Base-by-base conservation (phyloP, 2,113 vertebrate species). In the Percopsis transmontana region DNA sequence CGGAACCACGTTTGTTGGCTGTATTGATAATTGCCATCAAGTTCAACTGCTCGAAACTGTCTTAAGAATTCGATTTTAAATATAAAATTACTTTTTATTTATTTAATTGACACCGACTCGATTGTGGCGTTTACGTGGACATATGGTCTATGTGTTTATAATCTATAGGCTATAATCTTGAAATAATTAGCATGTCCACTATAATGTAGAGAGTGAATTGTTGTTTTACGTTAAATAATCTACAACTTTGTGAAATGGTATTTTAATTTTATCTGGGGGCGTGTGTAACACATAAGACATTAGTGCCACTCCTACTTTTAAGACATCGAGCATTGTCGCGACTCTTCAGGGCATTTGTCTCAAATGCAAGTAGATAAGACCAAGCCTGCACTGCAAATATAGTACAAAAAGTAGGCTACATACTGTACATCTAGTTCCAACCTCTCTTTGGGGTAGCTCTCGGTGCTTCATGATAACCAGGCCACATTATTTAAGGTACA, bases 301-400 rank as follows among this genome's bases (percentile, higher is more conserved):
- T 5, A 67, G 85, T 86, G 85, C 84, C 88, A 87, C 85, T 86
- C 88, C 88, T 87, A 88, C 88, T 33, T 33, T 86, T 74, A 38
- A 62, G 72, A 73, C 74, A 61, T 63, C 0, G 64, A 82, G 77
- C 83, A 82, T 84, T 83, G 76, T 88, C 74, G 68, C 77, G 16
- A 78, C 72, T 84, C 54, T 74, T 44, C 84, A 33, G 27, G 27
- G 27, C 5, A 33, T 33, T 52, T 47, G 50, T 12, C 50, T 64
- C 52, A 45, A 54, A n/a, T 44, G 44, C 14, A n/a, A n/a, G n/a
- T n/a, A n/a, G n/a, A n/a, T n/a, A n/a, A 33, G 27, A 33, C 27
- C 27, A n/a, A n/a, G n/a, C n/a, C n/a, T n/a, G n/a, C n/a, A n/a
- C n/a, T n/a, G n/a, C n/a, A n/a, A n/a, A n/a, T n/a, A n/a, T n/a